These are phyloP conservation scores for Oceanodroma tethys DNA, from an alignment of 2,113 vertebrate genomes.

Conservation along the genomic window DNA sequence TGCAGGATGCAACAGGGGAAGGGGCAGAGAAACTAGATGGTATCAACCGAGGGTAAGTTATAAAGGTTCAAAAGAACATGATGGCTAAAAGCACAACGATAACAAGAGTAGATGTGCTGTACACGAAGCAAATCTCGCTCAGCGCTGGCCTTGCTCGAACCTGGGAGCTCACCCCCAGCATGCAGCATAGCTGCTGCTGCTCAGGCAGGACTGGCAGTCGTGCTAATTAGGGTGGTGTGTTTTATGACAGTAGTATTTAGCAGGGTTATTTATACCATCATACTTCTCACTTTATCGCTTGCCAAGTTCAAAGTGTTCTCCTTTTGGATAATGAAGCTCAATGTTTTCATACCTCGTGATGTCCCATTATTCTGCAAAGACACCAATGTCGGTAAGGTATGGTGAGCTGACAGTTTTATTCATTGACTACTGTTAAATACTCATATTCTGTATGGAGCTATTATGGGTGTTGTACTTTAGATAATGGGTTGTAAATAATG, in stretches of 20 bases:
- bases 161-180: too few relatives aligned
- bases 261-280: background rate
- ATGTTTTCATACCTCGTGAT: background rate
- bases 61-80: background rate
- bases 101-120: background rate
- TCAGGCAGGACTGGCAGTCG: background rate
- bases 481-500: background rate
- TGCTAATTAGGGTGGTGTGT: background rate
- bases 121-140: accelerated
- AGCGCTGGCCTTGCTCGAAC: accelerated
- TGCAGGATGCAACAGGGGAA: background rate
- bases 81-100: background rate
- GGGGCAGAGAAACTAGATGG: background rate
- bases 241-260: background rate
- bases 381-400: background rate
- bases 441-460: background rate
- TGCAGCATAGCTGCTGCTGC: background rate
- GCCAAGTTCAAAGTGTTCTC: background rate
- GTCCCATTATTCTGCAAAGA: background rate
- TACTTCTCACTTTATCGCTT: background rate
- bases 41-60: background rate
- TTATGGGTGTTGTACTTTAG: background rate
- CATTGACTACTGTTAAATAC: slow-evolving; percentile 13
- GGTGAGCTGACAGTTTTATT: slow-evolving; percentile 16
- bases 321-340: background rate